A percentile compares a stretch with the other conserved stretches of the same genome.
These are phyloP conservation scores for Arctocebus calabarensis DNA, from an alignment of 2,797 vertebrate species.

Conservation along the genomic window DNA sequence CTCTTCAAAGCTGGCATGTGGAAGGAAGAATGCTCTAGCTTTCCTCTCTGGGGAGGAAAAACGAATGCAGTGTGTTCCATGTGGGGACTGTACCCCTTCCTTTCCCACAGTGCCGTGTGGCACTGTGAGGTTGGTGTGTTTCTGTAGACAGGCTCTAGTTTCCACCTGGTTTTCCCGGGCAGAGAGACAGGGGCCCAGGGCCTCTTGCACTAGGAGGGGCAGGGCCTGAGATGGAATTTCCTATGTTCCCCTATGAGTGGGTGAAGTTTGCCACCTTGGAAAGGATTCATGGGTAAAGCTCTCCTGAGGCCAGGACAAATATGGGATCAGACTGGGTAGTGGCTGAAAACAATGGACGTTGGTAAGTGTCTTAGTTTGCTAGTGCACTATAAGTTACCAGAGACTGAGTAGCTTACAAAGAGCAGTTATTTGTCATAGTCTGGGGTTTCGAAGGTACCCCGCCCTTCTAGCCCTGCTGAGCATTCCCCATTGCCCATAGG, in stretches of 20 bases:
- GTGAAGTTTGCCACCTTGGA: neutral
- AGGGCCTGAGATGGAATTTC: neutral
- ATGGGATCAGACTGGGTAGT: neutral
- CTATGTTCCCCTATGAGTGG: neutral
- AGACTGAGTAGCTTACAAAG: too few relatives aligned
- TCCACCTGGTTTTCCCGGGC: neutral
- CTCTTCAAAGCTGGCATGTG: neutral
- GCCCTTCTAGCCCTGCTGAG: neutral
- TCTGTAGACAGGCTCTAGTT: rapidly evolving
- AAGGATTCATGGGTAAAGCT: neutral
- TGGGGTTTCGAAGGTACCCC: neutral
- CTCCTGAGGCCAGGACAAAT: neutral
- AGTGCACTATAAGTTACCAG: neutral
- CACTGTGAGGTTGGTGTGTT: rapidly evolving
- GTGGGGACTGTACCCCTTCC: rapidly evolving
- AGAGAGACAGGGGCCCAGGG: neutral
- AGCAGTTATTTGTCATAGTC: neutral
- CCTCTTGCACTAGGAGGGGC: neutral
- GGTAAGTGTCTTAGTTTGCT: neutral
- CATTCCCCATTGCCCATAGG: neutral
- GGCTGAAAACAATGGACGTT: neutral
- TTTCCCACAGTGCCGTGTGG: rapidly evolving
- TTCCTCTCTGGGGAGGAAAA: neutral
- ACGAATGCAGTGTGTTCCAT: rapidly evolving
- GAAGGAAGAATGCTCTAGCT: neutral